phyloP scores from a whole-genome alignment of 2,113 vertebrate species.

The Microcebus lehilahytsara region DNA sequence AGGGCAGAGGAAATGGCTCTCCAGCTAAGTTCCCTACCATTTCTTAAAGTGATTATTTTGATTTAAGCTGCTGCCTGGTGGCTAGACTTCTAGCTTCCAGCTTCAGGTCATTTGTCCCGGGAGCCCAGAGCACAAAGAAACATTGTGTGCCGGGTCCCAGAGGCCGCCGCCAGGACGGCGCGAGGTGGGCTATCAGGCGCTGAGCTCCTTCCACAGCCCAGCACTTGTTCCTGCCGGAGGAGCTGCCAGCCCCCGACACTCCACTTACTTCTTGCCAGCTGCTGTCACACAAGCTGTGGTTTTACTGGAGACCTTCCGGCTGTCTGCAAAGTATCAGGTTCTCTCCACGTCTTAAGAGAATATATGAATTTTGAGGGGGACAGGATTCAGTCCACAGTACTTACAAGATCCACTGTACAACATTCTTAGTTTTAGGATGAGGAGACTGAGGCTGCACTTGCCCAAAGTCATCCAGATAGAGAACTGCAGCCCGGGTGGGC shows the following conservation, averaged over 20 bases:
- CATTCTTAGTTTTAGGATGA: background rate
- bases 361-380: too few relatives aligned
- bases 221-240: background rate
- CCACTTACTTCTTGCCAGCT: background rate
- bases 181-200: background rate
- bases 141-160: background rate
- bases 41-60: conserved; percentile 71
- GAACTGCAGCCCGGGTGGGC: background rate
- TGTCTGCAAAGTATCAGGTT: background rate
- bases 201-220: background rate
- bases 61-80: conserved; percentile 63
- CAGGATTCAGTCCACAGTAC: background rate
- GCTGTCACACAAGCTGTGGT: background rate
- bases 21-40: conserved; percentile 59
- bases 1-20: conserved; percentile 49
- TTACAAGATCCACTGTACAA: background rate
- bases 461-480: background rate
- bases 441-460: background rate
- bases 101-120: conserved; percentile 3
- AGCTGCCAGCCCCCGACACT: background rate
- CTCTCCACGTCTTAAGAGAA: background rate
- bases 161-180: background rate
- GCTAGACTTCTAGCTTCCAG: conserved; percentile 20
- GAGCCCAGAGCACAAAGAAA: conserved; percentile 63
- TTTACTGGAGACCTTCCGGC: background rate